Base-by-base conservation (phyloP, 92 coral and sea anemone genomes). In the Anthopleura xanthogrammica region DNA sequence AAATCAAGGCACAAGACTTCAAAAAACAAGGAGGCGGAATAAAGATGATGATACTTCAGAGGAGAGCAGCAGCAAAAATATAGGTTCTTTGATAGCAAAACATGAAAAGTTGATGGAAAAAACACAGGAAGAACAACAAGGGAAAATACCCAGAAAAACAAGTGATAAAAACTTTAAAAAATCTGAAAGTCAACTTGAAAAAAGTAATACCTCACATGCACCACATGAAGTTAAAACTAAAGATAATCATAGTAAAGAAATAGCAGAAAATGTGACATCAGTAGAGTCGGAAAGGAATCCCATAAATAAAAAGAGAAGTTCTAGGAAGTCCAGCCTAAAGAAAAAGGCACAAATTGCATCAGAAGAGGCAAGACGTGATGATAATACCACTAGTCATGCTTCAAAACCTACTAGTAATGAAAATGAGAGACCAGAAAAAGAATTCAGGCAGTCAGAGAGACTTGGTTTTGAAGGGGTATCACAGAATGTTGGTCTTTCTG, bases 381-480 rank as follows among this genome's bases (percentile, higher is more conserved):
- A 9, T 10, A 86, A 82, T 41, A 42, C 83, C 39, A 0, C 50
- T 46, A 83, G 83, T 41, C 77, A 36, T 23, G 60, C 29, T 22
- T 76, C 55, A 20, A 77, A 64, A 17, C 66, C 41, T 48, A 75
- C 23, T 24, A 70, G n/a, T 48, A 56, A 87, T 23, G 68, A 50
- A 3, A 68, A 85, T 41, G 86, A 86, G 23, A 85, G 76, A 14
- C 92, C 90, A 72, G 88, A 84, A 40, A 86, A 88, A 57, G 92
- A 87, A 12, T 23, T 85, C 58, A 87, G 82, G 76, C 95, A 87
- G 46, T 83, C 92, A 39, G 95, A 91, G 56, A 83, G 92, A 62
- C 82, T 89, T n/a, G 95, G 93, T 5, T 89, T 91, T 85, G 93
- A 93, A 75, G 98, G 95, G 7, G 83, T 92, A 3, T 91, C 98